phyloP scores from a whole-genome alignment of 2,113 vertebrate genomes.

The Megaceryle torquata region DNA sequence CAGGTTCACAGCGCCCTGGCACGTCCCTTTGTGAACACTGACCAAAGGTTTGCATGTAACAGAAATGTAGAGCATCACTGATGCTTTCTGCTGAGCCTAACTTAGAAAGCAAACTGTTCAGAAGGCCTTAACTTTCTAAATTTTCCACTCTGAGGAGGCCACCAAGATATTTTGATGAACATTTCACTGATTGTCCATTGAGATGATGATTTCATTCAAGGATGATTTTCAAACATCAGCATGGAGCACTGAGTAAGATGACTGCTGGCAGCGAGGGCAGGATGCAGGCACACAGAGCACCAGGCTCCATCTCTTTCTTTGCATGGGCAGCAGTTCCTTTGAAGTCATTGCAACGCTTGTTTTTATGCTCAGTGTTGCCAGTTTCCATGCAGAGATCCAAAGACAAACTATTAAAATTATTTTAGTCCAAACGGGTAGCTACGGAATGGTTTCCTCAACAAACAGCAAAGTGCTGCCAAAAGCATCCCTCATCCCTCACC shows the following conservation, averaged over 20 bases:
- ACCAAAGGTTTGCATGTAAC: background rate
- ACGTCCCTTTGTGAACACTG: background rate
- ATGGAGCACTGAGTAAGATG: background rate
- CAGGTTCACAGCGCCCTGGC: background rate
- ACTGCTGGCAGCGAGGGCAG: background rate
- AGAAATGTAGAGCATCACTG: background rate
- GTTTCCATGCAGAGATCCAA: background rate
- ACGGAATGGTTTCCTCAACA: background rate
- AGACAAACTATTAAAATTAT: background rate
- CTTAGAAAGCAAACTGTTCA: background rate
- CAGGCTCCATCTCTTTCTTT: background rate
- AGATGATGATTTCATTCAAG: background rate
- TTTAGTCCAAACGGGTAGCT: background rate
- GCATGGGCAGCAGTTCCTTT: background rate
- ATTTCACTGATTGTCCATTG: background rate
- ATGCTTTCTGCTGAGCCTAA: background rate
- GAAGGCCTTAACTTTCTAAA: background rate
- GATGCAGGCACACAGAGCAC: accelerated
- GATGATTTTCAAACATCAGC: too few relatives aligned
- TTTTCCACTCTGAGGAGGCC: background rate
- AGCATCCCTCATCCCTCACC: background rate
- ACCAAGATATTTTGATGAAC: background rate
- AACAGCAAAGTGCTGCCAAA: background rate
- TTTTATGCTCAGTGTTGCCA: background rate
- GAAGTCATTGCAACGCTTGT: background rate